Evolutionary conservation across 2,888 invertebrate species (phyloP), one percentile per base, ranked within the genome.

Genomic region (Carabus problematicus): DNA sequence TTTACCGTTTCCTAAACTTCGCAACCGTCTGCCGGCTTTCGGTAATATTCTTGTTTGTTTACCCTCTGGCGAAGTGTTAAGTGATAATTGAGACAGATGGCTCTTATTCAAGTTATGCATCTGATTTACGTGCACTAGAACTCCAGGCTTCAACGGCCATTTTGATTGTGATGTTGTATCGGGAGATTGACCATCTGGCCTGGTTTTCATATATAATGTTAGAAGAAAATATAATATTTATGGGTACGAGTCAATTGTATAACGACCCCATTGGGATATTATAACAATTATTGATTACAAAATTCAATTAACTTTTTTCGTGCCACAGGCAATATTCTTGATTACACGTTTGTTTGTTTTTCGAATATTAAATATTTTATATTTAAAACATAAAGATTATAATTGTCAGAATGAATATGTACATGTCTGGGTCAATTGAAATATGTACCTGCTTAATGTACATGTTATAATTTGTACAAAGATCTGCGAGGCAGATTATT

Each of bases 131-230:
- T 95, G 95, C 59, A 95, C 91, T 77, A 95, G 85, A 64, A 95
- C 94, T 63, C 95, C 95, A 1, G 95, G 94, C 77, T 93, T 91
- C 71, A 94, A 82, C 8, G 95, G 95, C 95, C 95, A 95, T 79
- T 92, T 90, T 18, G 89, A 86, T 19, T 77, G 77, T 59, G 72
- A 72, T 16, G 70, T 19, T 61, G 76, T 75, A 52, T 78, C 77
- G 14, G 79, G 79, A 40, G 79, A 79, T 71, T 81, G 78, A 71
- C 84, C 85, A 74, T 85, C 85, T 55, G 85, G 85, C 78, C 85
- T 84, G 73, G 70, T 39, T 54, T 54, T 8, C n/a, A 45, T 45
- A 45, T 12, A 1, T 3, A 3, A 29, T 29, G 29, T 29, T 3
- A 3, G 45, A 14, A 52, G 19, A 16, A 16, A 52, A 14, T 16